Evolutionary conservation across 2,797 vertebrate genomes (phyloP).

Genomic region (Crocodylus rhombifer): DNA sequence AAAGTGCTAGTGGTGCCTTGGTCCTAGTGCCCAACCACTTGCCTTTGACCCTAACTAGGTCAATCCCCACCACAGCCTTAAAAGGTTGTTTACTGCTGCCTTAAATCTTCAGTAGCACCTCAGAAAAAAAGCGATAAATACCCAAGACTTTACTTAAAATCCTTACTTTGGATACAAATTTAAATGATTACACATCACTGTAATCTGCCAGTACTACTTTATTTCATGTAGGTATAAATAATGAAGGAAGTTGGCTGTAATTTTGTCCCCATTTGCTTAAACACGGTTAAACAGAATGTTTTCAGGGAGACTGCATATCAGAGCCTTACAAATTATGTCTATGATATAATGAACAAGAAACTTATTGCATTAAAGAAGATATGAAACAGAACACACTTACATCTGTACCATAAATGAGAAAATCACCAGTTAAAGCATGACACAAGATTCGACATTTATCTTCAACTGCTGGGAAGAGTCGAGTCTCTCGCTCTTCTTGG

Average conservation of each 20-base stretch:
- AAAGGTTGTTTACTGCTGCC: too few relatives aligned
- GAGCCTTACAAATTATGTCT: background rate
- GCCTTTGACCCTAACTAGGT: too few relatives aligned
- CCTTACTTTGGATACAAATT: background rate
- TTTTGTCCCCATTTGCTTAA: background rate
- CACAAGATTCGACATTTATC: constrained; percentile 91
- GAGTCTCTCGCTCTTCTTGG: constrained; percentile 92
- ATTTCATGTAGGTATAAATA: background rate
- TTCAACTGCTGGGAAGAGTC: constrained; percentile 91
- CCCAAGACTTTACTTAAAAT: background rate
- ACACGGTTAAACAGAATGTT: background rate
- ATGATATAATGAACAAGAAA: background rate
- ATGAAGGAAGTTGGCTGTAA: background rate
- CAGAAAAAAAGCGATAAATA: background rate
- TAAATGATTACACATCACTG: background rate
- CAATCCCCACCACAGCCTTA: too few relatives aligned
- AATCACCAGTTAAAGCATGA: constrained; percentile 92
- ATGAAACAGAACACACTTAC: constrained; percentile 82
- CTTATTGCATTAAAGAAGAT: background rate
- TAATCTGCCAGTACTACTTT: background rate
- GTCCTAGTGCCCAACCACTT: too few relatives aligned
- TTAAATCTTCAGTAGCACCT: background rate
- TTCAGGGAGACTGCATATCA: background rate
- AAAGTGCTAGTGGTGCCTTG: too few relatives aligned
- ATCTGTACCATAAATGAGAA: constrained; percentile 95